phyloP scores from a whole-genome alignment of 2,888 invertebrate genomes.

The Tetragnatha montana region DNA sequence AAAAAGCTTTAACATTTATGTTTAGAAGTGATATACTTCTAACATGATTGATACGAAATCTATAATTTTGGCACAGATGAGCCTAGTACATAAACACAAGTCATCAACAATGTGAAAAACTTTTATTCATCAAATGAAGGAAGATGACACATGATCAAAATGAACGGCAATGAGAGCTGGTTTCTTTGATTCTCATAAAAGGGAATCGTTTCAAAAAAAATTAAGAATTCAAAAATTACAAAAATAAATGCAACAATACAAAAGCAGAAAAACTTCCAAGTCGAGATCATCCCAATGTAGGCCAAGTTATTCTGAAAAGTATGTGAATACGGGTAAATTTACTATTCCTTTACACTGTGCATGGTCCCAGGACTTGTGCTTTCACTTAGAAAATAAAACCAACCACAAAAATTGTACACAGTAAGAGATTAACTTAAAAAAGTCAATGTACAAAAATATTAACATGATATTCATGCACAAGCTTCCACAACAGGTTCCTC shows the following conservation, averaged over 20 bases:
- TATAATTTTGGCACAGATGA: neutral
- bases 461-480: slow-evolving; percentile 7
- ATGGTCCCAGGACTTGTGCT: slow-evolving; percentile 45
- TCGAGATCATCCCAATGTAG: neutral
- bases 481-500: slow-evolving; percentile 33
- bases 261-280: neutral
- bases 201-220: neutral
- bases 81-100: neutral
- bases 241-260: neutral
- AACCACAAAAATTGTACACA: slow-evolving; percentile 46
- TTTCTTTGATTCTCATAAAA: neutral
- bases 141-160: slow-evolving; percentile 62
- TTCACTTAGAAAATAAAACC: slow-evolving; percentile 56
- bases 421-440: slow-evolving; percentile 65
- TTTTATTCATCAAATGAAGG: slow-evolving; percentile 63
- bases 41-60: too few relatives aligned
- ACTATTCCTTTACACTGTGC: neutral
- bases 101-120: slow-evolving; percentile 56
- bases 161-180: slow-evolving; percentile 17
- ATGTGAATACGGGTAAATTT: neutral
- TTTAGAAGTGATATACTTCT: too few relatives aligned
- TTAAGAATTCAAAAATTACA: neutral
- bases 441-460: slow-evolving; percentile 63
- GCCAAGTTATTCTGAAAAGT: neutral
- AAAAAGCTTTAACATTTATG: too few relatives aligned